Evolutionary conservation across 2,888 invertebrate species (phyloP).

Genomic region (Cataglyphis albicans): DNA sequence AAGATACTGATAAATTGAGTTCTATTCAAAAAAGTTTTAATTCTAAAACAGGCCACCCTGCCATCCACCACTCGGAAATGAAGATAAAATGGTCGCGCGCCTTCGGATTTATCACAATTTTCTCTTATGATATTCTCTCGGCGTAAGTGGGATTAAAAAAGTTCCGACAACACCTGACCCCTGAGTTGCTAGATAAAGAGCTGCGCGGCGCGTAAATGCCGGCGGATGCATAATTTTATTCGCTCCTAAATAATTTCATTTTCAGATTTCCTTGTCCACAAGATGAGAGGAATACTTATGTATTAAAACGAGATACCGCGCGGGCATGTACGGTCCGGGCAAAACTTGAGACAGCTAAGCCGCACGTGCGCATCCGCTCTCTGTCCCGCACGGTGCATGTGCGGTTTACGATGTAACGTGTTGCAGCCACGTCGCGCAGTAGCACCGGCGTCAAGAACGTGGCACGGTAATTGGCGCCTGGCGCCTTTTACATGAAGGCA

Average conservation of each 20-base stretch:
- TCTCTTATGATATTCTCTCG: conserved; percentile 35
- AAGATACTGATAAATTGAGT: neutral
- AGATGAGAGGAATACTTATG: conserved; percentile 42
- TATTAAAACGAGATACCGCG: conserved; percentile 45
- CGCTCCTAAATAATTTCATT: conserved; percentile 46
- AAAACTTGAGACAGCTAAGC: conserved; percentile 46
- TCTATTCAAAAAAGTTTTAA: conserved; percentile 29
- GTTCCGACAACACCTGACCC: conserved; percentile 52
- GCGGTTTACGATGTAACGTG: conserved; percentile 60
- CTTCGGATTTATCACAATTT: conserved; percentile 48
- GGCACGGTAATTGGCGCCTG: conserved; percentile 76
- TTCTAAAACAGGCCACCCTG: conserved; percentile 25
- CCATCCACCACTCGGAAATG: conserved; percentile 21
- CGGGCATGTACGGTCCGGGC: conserved; percentile 33
- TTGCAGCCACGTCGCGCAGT: conserved; percentile 49
- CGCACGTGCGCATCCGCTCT: conserved; percentile 26
- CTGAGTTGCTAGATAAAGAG: conserved; percentile 36
- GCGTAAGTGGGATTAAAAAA: conserved; percentile 52
- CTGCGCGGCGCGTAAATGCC: conserved; percentile 23
- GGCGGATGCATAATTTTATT: conserved; percentile 45
- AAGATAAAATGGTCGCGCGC: conserved; percentile 44
- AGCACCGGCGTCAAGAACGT: conserved; percentile 52
- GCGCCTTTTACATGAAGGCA: conserved; percentile 79
- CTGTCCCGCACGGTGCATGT: conserved; percentile 22
- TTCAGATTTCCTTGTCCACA: conserved; percentile 45